Base-by-base conservation (phyloP, 1,140 invertebrate genomes). In the Pogonus chalceus region DNA sequence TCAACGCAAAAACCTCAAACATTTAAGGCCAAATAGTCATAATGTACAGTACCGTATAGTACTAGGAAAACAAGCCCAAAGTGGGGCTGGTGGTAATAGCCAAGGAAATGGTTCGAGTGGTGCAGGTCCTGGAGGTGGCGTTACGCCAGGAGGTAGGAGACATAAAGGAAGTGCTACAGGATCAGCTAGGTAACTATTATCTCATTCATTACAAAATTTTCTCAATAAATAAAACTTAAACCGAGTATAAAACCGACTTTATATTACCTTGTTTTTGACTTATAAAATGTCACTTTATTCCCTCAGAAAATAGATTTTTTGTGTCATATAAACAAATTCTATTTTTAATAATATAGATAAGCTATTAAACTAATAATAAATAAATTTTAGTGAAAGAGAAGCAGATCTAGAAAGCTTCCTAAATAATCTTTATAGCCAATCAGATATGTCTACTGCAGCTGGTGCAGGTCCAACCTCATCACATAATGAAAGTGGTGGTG, bases 41-140 rank as follows among this genome's bases (percentile, higher is more conserved):
- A 82, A 85, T 66, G 90, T 96, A 51, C 90, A 93, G 69, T 94
- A 94, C 72, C 82, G 91, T 62, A 92, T 94, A 69, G 88, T 92
- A 57, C 80, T 90, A 48, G 89, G 88, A 2, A 70, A 70, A 58
- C n/a, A n/a, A n/a, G n/a, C n/a, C n/a, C n/a, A n/a, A n/a, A n/a
- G n/a, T n/a, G n/a, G n/a, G 12, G 16, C 1, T 35, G 16, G 14
- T 31, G 4, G 14, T 31, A n/a, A n/a, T n/a, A n/a, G n/a, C n/a
- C 63, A 68, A 51, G 60, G 60, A 16, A 59, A 57, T 39, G 62
- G 61, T 26, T 57, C 59, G 18, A 16, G 37, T 3, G 37, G 12
- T 57, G 62, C 22, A 60, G 60, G 35, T 52, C 58, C 31, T 62
- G 58, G 35, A 46, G 18, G 20, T 18, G 39, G 2, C 55, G 37